Percentiles rank a stretch among this genome's conserved stretches.
Conservation (phyloP, 2,113 vertebrate genomes). For the Labeo catla region DNA sequence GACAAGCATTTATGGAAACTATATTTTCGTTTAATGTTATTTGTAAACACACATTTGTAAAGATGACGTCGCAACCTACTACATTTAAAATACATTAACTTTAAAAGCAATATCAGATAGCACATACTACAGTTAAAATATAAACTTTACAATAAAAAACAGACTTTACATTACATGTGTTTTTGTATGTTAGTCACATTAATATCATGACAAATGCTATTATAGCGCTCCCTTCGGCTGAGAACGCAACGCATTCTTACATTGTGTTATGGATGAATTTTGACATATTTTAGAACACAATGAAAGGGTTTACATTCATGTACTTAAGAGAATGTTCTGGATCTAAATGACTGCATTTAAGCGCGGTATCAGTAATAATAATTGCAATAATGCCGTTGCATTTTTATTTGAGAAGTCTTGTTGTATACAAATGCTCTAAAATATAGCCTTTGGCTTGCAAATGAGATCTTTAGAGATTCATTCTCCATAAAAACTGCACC, state of each 20-base stretch:
- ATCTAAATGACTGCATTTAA: neutral
- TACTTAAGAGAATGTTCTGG: neutral
- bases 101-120: neutral
- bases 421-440: neutral
- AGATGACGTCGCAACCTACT: neutral
- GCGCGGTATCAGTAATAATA: neutral
- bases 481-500: neutral
- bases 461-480: neutral
- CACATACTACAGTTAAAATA: neutral
- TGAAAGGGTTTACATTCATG: neutral
- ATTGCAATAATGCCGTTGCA: neutral
- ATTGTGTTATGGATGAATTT: neutral
- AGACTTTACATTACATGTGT: no score
- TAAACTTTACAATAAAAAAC: no score
- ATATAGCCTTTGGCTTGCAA: neutral
- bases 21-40: neutral
- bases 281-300: neutral
- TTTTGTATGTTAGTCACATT: neutral
- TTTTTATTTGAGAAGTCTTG: neutral
- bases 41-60: neutral
- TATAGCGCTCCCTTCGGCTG: neutral
- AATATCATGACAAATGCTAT: neutral
- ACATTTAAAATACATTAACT: neutral
- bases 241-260: neutral
- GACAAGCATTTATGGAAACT: no score